Base-by-base conservation (phyloP, 2,113 vertebrate species). In the Oreochromis tanganicae region DNA sequence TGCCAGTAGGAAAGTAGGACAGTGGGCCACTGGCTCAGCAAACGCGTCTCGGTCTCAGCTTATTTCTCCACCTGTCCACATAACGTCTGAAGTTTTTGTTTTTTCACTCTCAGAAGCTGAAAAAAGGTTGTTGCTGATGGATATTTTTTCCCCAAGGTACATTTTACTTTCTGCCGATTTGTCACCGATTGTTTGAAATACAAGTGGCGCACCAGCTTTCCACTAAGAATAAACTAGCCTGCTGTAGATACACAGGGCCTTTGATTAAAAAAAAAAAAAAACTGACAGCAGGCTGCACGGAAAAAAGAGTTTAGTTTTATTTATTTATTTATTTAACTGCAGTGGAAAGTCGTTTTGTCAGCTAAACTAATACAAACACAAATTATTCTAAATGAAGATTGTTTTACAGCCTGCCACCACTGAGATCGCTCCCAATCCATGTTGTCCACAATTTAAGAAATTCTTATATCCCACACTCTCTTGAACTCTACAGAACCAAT, bases 1-100 rank as follows among this genome's bases (percentile, higher is more conserved):
- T 94, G 88, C 89, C 91, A 93, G 85, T 32, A 75, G 85, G 71
- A 93, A 94, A 94, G 89, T 95, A 88, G 94, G 94, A 94, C 94
- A 94, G 88, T 94, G 91, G 90, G 92, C 91, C 94, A 93, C 61
- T 91, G 85, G 91, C 86, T 87, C 89, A 91, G 63, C 34, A 10
- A 82, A 86, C 48, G 85, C 73, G 27, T 83, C 43, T 85, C 82
- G 79, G 84, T 73, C 83, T 29, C 27, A 16, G 52, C 38, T 75
- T 5, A 10, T 73, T 83, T 84, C 61, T 86, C 57, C 16, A 88
- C 61, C 57, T 79, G 85, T 75, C 63, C 36, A 29, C 19, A 71
- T 41, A 16, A 8, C 56, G 36, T 38, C 54, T 13, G 17, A n/a
- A 56, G 16, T 75, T 66, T 13, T 38, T 66, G 34, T 66, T 13